Percentiles rank a stretch among this genome's conserved stretches.
phyloP scores from a whole-genome alignment of 2,888 invertebrate genomes.

The Morpho helenor region DNA sequence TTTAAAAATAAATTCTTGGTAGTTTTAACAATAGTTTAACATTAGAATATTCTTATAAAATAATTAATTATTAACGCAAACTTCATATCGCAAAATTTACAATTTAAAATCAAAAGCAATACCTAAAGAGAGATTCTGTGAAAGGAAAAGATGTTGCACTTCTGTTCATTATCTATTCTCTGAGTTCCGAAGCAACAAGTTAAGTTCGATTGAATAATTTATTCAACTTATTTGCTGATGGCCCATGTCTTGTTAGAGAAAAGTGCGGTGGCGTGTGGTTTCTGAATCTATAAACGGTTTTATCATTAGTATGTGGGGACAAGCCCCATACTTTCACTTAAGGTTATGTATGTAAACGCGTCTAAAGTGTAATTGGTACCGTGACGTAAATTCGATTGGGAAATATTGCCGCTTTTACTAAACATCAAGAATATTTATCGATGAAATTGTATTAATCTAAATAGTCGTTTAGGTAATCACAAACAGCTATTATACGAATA shows the following conservation, averaged over 20 bases:
- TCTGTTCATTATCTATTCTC: slow-evolving; percentile 36
- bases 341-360: slow-evolving; percentile 74
- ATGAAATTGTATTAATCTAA: not conserved
- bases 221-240: slow-evolving; percentile 69
- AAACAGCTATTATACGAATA: too few species aligned
- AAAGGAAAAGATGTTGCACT: slow-evolving; percentile 2
- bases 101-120: too few species aligned
- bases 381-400: slow-evolving; percentile 60
- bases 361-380: slow-evolving; percentile 64
- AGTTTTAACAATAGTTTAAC: too few species aligned
- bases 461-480: not conserved
- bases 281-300: slow-evolving; percentile 72
- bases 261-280: slow-evolving; percentile 63
- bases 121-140: too few species aligned
- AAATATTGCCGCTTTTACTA: slow-evolving; percentile 29
- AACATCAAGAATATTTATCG: slow-evolving; percentile 8
- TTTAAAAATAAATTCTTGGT: too few species aligned
- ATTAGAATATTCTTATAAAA: too few species aligned
- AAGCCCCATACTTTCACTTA: slow-evolving; percentile 71
- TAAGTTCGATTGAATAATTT: slow-evolving; percentile 64
- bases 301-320: slow-evolving; percentile 71
- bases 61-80: too few species aligned
- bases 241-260: slow-evolving; percentile 62
- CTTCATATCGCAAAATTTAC: too few species aligned
- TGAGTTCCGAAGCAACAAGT: slow-evolving; percentile 54